These are phyloP conservation scores for Eciton burchellii DNA, from an alignment of 1,140 invertebrate genomes.

Conservation along the genomic window DNA sequence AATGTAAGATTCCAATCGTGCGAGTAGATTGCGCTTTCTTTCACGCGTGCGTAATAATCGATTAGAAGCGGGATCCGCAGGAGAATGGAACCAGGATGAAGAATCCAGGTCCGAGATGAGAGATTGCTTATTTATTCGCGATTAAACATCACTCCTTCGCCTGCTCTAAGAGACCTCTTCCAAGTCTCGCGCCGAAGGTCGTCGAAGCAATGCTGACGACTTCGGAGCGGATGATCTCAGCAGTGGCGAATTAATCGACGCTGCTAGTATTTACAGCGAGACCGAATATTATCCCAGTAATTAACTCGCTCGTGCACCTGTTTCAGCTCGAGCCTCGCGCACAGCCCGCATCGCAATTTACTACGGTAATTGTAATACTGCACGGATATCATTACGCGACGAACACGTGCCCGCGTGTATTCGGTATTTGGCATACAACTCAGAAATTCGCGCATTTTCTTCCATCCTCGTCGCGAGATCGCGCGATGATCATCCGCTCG, in stretches of 20 bases:
- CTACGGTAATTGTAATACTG: constrained; percentile 14
- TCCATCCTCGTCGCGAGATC: neutral
- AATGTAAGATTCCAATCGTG: neutral
- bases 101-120: too few relatives aligned
- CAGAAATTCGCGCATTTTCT: neutral
- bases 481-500: constrained; percentile 10
- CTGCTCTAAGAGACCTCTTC: neutral
- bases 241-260: constrained; percentile 32
- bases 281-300: constrained; percentile 45
- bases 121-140: too few relatives aligned
- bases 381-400: constrained; percentile 28
- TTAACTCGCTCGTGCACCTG: constrained; percentile 49
- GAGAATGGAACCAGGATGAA: neutral
- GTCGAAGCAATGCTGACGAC: constrained; percentile 11
- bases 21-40: neutral
- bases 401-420: constrained; percentile 3
- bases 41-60: neutral
- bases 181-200: neutral
- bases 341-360: constrained; percentile 22
- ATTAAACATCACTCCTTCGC: too few relatives aligned
- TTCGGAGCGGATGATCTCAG: constrained; percentile 3
- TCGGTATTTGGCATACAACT: neutral
- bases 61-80: neutral
- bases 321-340: constrained; percentile 35
- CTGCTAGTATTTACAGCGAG: constrained; percentile 40